Evolutionary conservation across 2,113 vertebrate species (phyloP).

Genomic region (Dinomys branickii): DNA sequence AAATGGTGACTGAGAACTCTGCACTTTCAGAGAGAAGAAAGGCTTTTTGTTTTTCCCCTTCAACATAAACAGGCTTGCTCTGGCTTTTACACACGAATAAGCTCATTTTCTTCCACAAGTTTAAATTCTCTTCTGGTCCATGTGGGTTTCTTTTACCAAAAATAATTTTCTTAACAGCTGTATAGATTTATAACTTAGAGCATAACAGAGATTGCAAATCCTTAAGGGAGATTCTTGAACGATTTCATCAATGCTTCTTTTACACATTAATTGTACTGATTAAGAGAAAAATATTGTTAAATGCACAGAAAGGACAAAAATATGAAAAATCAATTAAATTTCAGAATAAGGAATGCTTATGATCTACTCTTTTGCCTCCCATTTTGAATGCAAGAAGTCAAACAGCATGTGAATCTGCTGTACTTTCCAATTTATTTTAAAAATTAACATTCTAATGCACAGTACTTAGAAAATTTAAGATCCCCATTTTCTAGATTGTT

Average conservation of each 20-base stretch:
- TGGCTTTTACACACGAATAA: constrained; percentile 34
- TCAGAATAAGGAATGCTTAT: neutral
- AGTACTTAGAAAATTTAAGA: constrained; percentile 18
- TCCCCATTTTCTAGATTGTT: constrained; percentile 3
- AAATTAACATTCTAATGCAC: neutral
- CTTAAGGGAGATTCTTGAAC: neutral
- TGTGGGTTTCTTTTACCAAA: neutral
- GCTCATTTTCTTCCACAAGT: neutral
- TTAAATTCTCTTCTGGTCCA: neutral
- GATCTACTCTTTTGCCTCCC: neutral
- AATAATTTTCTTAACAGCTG: constrained; percentile 33
- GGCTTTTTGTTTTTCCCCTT: neutral
- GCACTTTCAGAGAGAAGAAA: neutral
- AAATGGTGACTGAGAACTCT: neutral
- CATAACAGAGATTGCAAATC: neutral
- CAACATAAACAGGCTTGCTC: neutral
- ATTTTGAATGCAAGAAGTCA: neutral
- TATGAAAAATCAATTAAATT: neutral
- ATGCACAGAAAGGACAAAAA: neutral
- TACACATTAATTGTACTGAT: neutral
- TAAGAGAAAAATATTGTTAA: neutral
- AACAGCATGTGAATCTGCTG: neutral
- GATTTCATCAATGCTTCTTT: neutral
- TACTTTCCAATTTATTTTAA: constrained; percentile 5
- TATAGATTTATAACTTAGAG: neutral